A percentile compares a stretch with the other conserved stretches of the same genome.
Conservation (phyloP, 1,140 invertebrate species). For the Drosophila sp. region DNA sequence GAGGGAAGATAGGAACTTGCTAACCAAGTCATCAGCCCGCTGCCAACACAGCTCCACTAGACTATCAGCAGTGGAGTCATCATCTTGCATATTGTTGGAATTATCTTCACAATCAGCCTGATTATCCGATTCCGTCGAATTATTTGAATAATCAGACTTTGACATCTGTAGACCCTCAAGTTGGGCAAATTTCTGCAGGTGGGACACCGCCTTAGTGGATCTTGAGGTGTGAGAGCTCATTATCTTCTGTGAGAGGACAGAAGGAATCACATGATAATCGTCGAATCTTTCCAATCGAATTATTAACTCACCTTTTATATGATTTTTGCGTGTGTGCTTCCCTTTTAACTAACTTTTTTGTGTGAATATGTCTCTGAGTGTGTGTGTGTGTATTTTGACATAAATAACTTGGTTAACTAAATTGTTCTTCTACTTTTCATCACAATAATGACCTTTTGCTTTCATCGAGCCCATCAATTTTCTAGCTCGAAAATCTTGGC, state of each 20-base stretch:
- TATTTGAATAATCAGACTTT: background rate
- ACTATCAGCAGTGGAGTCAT: background rate
- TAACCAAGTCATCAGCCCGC: conserved; percentile 3
- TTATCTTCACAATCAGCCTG: background rate
- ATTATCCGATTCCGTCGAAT: background rate
- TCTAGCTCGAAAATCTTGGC: conserved; percentile 47
- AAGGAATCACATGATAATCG: background rate
- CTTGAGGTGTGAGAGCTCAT: background rate
- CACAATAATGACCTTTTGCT: conserved; percentile 58
- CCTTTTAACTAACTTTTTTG: background rate
- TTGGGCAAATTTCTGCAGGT: background rate
- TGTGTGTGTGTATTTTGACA: conserved; percentile 42
- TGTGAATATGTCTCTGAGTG: conserved; percentile 24
- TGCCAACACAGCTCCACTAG: conserved; percentile 1
- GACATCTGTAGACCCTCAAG: background rate
- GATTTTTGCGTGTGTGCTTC: background rate
- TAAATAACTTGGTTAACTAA: conserved; percentile 37
- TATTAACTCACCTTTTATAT: background rate
- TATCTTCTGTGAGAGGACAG: background rate
- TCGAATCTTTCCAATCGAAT: background rate
- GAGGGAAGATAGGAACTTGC: background rate
- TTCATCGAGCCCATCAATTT: conserved; percentile 65
- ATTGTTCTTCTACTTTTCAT: conserved; percentile 44
- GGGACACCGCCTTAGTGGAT: background rate
- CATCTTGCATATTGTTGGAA: background rate